Evolutionary conservation across 2,888 invertebrate genomes (phyloP).

Genomic region (Eupelmus urozonus): DNA sequence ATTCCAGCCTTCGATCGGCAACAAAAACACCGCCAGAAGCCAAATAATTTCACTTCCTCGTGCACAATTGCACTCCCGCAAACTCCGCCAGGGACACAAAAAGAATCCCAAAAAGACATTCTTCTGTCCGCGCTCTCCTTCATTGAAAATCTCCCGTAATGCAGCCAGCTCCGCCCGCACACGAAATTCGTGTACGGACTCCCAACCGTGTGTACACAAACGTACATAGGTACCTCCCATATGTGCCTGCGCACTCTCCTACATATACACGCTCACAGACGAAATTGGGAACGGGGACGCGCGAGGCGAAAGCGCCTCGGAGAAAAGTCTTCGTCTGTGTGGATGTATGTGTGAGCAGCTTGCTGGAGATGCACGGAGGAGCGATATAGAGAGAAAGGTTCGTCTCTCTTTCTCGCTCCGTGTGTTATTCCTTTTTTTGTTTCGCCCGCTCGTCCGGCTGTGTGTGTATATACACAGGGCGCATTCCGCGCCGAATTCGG

Average conservation of each 20-base stretch:
- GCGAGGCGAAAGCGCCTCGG: constrained; percentile 49
- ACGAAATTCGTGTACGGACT: neutral
- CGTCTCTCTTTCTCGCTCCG: neutral
- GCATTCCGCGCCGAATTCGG: constrained; percentile 15
- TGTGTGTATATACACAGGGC: neutral
- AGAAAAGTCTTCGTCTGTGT: constrained; percentile 34
- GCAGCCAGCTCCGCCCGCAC: neutral
- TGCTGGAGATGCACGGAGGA: neutral
- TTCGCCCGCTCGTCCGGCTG: neutral
- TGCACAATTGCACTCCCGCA: no score
- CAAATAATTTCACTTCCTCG: no score
- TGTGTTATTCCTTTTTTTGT: neutral
- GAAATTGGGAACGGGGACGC: constrained; percentile 46
- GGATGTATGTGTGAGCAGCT: neutral
- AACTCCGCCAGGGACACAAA: no score
- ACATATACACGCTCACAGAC: neutral
- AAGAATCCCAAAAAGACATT: neutral
- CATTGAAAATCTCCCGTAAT: constrained; percentile 3
- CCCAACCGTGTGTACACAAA: neutral
- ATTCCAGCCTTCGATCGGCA: no score
- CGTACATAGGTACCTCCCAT: neutral
- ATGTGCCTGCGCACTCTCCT: neutral
- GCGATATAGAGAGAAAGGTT: constrained; percentile 30
- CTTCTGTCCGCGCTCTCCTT: neutral
- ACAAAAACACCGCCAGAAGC: no score